Percentiles rank a stretch among this genome's conserved stretches.
Evolutionary conservation across 2,113 vertebrate species (phyloP).

Genomic region (Pelvicachromis taeniatus): DNA sequence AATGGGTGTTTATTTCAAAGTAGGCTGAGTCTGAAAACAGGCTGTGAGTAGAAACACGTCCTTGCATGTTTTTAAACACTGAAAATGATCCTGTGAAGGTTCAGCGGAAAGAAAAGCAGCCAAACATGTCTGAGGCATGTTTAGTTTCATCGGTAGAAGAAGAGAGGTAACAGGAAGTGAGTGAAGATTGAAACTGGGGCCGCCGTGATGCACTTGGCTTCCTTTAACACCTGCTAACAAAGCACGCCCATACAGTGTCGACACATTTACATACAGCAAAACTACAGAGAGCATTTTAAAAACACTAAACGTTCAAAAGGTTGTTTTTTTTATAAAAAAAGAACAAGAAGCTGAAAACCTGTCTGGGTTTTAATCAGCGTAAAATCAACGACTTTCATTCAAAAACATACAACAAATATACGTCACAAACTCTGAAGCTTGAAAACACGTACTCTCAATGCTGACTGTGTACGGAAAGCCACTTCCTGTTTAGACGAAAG

Average conservation of each 20-base stretch:
- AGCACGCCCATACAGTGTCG: neutral
- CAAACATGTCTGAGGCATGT: neutral
- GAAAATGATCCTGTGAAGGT: neutral
- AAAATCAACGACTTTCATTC: neutral
- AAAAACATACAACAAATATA: neutral
- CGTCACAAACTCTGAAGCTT: neutral
- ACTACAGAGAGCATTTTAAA: too few species aligned
- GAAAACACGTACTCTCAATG: neutral
- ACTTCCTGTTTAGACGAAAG: neutral
- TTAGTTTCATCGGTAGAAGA: neutral
- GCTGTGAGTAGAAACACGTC: neutral
- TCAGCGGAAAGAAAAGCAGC: neutral
- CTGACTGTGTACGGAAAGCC: neutral
- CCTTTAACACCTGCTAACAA: neutral
- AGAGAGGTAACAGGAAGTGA: neutral
- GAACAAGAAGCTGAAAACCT: rapidly evolving
- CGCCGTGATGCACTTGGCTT: neutral
- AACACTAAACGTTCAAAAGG: neutral
- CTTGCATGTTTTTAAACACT: neutral
- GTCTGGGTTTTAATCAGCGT: too few species aligned
- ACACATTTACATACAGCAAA: neutral
- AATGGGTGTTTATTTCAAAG: neutral
- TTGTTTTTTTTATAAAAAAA: neutral
- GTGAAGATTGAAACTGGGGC: neutral
- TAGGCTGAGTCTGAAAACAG: neutral